Conservation (phyloP, 1,140 invertebrate species). For the Heterodera schachtii region DNA sequence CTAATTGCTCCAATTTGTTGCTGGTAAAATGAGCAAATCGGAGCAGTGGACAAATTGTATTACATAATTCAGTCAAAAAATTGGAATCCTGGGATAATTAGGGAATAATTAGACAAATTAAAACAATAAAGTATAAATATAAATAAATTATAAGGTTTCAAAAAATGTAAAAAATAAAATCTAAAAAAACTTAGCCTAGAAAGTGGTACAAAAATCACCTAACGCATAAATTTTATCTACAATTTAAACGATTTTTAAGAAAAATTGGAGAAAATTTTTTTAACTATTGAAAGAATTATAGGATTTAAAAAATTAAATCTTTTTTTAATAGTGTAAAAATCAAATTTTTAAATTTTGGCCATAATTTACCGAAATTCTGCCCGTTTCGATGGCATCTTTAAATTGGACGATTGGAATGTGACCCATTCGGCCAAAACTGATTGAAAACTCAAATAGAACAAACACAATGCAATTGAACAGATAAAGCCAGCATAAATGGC, state of each 20-base stretch:
- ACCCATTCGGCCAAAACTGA: neutral
- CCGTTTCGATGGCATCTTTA: neutral
- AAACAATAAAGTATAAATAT: too few relatives aligned
- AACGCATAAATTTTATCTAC: too few relatives aligned
- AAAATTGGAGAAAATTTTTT: neutral
- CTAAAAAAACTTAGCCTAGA: too few relatives aligned
- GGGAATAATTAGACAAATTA: too few relatives aligned
- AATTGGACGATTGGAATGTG: constrained; percentile 16
- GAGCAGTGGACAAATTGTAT: constrained; percentile 1
- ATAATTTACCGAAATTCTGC: constrained; percentile 14
- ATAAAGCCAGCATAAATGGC: constrained; percentile 11
- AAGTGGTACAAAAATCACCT: too few relatives aligned
- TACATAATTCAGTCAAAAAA: neutral
- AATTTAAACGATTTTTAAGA: neutral
- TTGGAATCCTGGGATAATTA: neutral
- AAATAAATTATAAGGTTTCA: too few relatives aligned
- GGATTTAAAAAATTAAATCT: too few relatives aligned
- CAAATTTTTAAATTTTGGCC: too few relatives aligned
- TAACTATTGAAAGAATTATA: too few relatives aligned
- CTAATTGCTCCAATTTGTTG: constrained; percentile 3
- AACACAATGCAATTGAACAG: constrained; percentile 7
- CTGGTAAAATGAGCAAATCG: constrained; percentile 15
- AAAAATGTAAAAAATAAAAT: too few relatives aligned
- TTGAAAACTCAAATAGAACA: constrained; percentile 22
- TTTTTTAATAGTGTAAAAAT: too few relatives aligned